Base-by-base conservation (phyloP, 1,140 invertebrate genomes). In the Brachionus calyciflorus region DNA sequence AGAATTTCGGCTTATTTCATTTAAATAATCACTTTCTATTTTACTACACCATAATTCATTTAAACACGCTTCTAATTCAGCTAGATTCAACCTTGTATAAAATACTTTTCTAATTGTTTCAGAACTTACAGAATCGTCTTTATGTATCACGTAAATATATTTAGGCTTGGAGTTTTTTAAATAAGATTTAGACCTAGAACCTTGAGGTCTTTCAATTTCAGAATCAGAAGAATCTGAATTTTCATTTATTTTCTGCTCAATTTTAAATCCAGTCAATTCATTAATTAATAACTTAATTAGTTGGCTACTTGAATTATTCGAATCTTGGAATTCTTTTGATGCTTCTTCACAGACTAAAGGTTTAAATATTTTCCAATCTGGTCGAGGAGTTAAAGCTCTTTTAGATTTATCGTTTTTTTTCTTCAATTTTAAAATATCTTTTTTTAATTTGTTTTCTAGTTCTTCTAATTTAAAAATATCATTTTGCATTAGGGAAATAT, bases 21-120 rank as follows among this genome's bases (percentile, higher is more conserved):
- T n/a, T n/a, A 30, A 30, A 60, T 30, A 60, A 37, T 60, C 55
- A 60, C 33, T 60, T 21, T 60, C 55, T 60, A 60, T 60, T 19
- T 60, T 60, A 14, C 26, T 17, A 17, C 7, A n/a, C 5, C 14
- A 17, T 9, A 60, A 30, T 60, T 60, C 55, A 30, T 60, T 60
- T 14, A 60, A 0, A n/a, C 12, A 5, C 0, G 9, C 10, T 1
- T 30, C 55, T 33, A 60, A 28, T 30, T 60, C 55, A 3, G 30
- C 9, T n/a, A 7, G 12, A 17, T 30, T 60, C 9, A 60, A 37
- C n/a, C 33, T 60, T 19, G 26, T 60, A 33, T 19, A 33, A 60
- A 30, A 60, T n/a, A 60, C n/a, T 60, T 33, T 12, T 12, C 33
- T 9, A 30, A 60, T 30, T 14, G 17, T 33, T 19, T 60, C 30